Base-by-base conservation (phyloP, 1,140 invertebrate genomes). In the Idris sp. region DNA sequence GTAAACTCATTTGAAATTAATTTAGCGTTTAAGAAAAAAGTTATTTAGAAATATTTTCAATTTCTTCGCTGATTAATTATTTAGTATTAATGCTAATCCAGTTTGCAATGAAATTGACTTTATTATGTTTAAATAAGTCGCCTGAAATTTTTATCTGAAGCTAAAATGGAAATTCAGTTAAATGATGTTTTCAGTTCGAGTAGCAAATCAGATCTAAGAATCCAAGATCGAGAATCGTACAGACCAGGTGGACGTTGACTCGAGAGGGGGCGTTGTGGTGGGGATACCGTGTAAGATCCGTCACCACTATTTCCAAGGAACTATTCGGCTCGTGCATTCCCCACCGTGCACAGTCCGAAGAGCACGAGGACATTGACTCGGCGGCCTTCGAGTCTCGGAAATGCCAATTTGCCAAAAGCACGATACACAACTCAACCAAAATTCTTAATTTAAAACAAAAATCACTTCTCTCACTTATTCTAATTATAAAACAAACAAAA, bases 351-450 rank as follows among this genome's bases (percentile, higher is more conserved):
- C 11, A 49, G 61, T 53, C 61, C 74, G 77, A 79, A 80, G 78
- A 80, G 74, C 76, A 76, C 76, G 83, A 81, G 83, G 83, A 79
- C 83, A 80, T 83, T 85, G 82, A 85, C 83, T 80, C 79, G 78
- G 51, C 75, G 77, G 73, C 77, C 77, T 79, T 79, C 78, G 72
- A 64, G 64, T 58, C 61, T 65, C 68, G 67, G 59, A 74, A 73
- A 72, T 68, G 76, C 67, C 59, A 75, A 75, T 78, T 75, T 69
- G 65, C 65, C 64, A 69, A 62, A 71, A 61, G 38, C 64, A 61
- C 26, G 41, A 36, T 40, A n/a, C n/a, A n/a, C n/a, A n/a, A n/a
- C n/a, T n/a, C n/a, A n/a, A n/a, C n/a, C n/a, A n/a, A n/a, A n/a
- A n/a, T n/a, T n/a, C n/a, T n/a, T n/a, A n/a, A n/a, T n/a, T n/a